Percentiles rank a stretch among this genome's conserved stretches.
Evolutionary conservation across 2,113 vertebrate species (phyloP).

Genomic region (Synodontis membranacea): DNA sequence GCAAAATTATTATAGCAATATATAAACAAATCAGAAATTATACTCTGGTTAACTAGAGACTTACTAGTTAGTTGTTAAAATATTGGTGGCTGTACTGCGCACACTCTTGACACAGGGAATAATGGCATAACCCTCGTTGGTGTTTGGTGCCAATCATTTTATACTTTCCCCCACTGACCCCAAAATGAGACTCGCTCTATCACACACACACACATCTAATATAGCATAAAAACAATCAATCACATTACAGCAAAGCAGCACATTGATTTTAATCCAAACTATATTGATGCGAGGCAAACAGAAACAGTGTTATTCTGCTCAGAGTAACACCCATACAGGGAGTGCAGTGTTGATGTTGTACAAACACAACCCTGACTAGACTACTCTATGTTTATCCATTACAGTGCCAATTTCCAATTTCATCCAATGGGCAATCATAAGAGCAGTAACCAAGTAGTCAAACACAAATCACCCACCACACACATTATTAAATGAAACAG

Average conservation of each 20-base stretch:
- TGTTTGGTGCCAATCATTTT: constrained; percentile 38
- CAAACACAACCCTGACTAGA: background rate
- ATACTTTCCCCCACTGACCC: constrained; percentile 11
- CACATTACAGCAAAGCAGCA: constrained; percentile 36
- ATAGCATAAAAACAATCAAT: constrained; percentile 42
- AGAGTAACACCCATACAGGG: background rate
- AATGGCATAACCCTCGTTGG: background rate
- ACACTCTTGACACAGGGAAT: background rate
- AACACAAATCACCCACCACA: constrained; percentile 39
- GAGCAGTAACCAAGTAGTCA: constrained; percentile 15
- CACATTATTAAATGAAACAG: constrained; percentile 38
- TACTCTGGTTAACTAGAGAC: background rate
- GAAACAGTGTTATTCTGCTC: constrained; percentile 3
- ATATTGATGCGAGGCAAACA: constrained; percentile 24
- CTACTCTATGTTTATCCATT: constrained; percentile 9
- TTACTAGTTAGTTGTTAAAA: background rate
- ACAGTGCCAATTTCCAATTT: background rate
- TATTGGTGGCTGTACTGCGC: background rate
- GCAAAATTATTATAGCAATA: background rate
- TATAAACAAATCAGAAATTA: background rate
- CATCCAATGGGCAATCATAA: constrained; percentile 19
- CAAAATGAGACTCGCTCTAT: constrained; percentile 22
- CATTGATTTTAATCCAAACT: constrained; percentile 44
- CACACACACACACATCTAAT: background rate
- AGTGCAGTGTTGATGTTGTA: constrained; percentile 4